Evolutionary conservation across 1,140 invertebrate species (phyloP), one percentile per base, ranked within the genome.

Genomic region (Spodoptera litura): DNA sequence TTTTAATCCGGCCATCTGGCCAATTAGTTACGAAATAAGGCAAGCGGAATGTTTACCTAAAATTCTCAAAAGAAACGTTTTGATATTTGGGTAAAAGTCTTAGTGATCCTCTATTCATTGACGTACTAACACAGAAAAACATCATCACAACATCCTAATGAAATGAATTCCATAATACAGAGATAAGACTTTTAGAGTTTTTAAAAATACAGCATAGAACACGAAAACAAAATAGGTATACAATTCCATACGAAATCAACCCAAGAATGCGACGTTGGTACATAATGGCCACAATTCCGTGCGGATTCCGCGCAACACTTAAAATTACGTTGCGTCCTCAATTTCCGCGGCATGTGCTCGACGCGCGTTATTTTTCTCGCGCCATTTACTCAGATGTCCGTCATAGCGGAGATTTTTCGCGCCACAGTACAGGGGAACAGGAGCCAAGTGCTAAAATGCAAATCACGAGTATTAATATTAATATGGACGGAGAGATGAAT

Each of bases 361-460:
- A 81, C 83, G 73, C 75, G 85, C 82, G 87, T 86, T 87, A 92
- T 89, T 91, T 91, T 89, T 93, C 87, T 87, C 91, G 88, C 84
- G 79, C 91, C 91, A 94, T 94, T 93, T 94, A 92, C 87, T 84
- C 86, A 79, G 83, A 84, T 86, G 89, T 94, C 86, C 89, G 87
- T 93, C 90, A 93, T 93, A 89, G 87, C 78, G 78, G 84, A 88
- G 85, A 85, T 88, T 89, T 83, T 91, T 88, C 85, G 83, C 83
- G 80, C 86, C 83, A 82, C 78, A 84, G 81, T 84, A 78, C 82
- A 53, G 80, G 84, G 84, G 86, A 53, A 49, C 51, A 11, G 85
- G 83, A 87, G 85, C 84, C 83, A 87, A 89, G 84, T 85, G 86
- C 82, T 78, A 85, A 83, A 86, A 93, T 93, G 91, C 88, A 92